Percentiles rank a stretch among this genome's conserved stretches.
Evolutionary conservation across 2,888 invertebrate genomes (phyloP).

Genomic region (Mythimna impura): DNA sequence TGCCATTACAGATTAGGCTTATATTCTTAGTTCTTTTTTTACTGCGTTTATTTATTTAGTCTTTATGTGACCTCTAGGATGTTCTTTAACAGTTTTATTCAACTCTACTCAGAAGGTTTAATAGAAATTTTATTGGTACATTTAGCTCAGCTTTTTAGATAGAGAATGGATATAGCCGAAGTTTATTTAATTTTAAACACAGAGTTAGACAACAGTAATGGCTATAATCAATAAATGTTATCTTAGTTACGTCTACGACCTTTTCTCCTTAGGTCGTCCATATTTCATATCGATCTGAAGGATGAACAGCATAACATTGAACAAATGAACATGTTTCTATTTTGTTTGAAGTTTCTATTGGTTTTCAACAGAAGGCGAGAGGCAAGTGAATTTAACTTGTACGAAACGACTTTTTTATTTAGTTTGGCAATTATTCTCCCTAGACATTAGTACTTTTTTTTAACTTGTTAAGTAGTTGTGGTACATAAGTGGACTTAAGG

Average conservation of each 20-base stretch:
- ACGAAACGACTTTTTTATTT: not conserved
- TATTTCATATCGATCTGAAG: not conserved
- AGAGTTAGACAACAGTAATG: not conserved
- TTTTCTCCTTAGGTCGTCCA: not conserved
- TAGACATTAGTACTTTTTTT: no score
- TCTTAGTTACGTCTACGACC: not conserved
- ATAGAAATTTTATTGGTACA: not conserved
- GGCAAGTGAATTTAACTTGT: not conserved
- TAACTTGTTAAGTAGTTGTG: no score
- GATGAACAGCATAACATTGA: no score
- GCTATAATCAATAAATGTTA: not conserved
- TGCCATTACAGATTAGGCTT: not conserved
- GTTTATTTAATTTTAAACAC: constrained; percentile 10
- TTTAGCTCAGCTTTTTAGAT: constrained; percentile 27
- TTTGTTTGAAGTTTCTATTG: not conserved
- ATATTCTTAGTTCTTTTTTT: constrained; percentile 4
- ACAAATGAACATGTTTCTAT: not conserved
- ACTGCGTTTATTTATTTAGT: not conserved
- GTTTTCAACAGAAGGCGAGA: not conserved
- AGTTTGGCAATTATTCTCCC: not conserved
- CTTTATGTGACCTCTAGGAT: constrained; percentile 8
- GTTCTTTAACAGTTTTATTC: constrained; percentile 26
- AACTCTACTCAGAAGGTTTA: constrained; percentile 8
- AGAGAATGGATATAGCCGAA: not conserved
- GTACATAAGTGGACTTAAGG: not conserved